Evolutionary conservation across 92 coral and sea anemone genomes (phyloP), one percentile per base, ranked within the genome.

Genomic region (Porites cylindrica): DNA sequence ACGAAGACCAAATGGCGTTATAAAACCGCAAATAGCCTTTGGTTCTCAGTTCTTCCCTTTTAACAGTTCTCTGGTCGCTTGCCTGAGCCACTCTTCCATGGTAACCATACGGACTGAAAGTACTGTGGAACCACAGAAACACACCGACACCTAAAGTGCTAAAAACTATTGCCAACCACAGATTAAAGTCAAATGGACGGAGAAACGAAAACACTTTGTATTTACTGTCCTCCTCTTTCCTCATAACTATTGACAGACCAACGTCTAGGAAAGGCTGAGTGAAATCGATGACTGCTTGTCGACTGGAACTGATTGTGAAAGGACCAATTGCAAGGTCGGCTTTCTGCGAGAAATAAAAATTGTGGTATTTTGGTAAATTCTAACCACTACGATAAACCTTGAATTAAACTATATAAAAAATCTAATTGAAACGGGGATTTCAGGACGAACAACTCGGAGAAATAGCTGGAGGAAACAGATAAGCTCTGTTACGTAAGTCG

Each of bases 231-330:
- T 76, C 80, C 32, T 88, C 94, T 56, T 91, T 88, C 51, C 59
- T 91, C 91, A 91, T 91, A 14, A 93, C 56, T 63, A 93, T 86
- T 62, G 93, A 87, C 54, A 93, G 89, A 50, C 96, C 96, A 60
- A 93, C 90, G 75, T 93, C 94, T 90, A 93, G 88, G 73, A 38
- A 93, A 11, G 96, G 96, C 32, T 85, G 90, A 29, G 94, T 93
- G 52, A 93, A 93, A 75, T 93, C 96, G 26, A 93, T 88, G 10
- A 78, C 93, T 52, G 88, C 85, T 32, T 91, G 96, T 66, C 96
- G 88, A 23, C 85, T 78, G 16, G 96, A 85, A 76, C 92, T 93
- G 84, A 93, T 91, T 29, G 92, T 91, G 69, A 93, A 86, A 56
- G 96, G 90, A 4, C 94, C 93, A 21, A 91, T 84, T 0, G 93